Conservation (phyloP, 2,113 vertebrate genomes). For the Lichenostomus cassidix region DNA sequence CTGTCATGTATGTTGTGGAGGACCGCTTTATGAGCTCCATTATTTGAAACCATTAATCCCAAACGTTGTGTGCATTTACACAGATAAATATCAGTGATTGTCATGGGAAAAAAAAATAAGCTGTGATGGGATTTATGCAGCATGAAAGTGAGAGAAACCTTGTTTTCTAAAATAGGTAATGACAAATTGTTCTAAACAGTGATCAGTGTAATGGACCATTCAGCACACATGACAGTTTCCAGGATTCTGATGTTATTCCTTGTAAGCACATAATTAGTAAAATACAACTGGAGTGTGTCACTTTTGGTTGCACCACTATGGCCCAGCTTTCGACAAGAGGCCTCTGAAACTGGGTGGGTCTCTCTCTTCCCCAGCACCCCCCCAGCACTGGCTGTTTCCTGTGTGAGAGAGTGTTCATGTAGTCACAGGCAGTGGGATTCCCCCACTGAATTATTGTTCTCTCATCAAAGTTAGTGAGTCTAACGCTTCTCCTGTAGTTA, state of each 20-base stretch:
- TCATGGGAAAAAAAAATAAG: not conserved
- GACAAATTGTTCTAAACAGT: not conserved
- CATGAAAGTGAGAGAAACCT: not conserved
- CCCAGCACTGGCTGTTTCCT: not conserved
- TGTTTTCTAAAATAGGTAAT: conserved; percentile 27
- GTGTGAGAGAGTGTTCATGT: accelerated
- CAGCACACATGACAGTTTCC: not conserved
- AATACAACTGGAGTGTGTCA: not conserved
- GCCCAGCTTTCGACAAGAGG: not conserved
- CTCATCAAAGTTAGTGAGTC: not conserved
- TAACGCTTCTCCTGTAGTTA: not conserved
- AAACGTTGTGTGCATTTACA: conserved; percentile 36
- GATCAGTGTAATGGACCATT: not conserved
- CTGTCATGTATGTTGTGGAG: not conserved
- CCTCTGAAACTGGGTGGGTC: not conserved
- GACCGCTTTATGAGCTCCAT: not conserved
- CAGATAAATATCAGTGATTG: conserved; percentile 23
- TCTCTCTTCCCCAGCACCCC: not conserved
- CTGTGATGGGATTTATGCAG: not conserved
- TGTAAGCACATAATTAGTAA: not conserved
- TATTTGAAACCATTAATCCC: conserved; percentile 35
- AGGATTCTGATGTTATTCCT: not conserved
- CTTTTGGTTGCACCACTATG: not conserved
- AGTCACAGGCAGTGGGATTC: not conserved
- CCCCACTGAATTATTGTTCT: not conserved